Percentiles rank a stretch among this genome's conserved stretches.
These are phyloP conservation scores for Reinhardtius hippoglossoides DNA, from an alignment of 2,113 vertebrate species.

Conservation along the genomic window DNA sequence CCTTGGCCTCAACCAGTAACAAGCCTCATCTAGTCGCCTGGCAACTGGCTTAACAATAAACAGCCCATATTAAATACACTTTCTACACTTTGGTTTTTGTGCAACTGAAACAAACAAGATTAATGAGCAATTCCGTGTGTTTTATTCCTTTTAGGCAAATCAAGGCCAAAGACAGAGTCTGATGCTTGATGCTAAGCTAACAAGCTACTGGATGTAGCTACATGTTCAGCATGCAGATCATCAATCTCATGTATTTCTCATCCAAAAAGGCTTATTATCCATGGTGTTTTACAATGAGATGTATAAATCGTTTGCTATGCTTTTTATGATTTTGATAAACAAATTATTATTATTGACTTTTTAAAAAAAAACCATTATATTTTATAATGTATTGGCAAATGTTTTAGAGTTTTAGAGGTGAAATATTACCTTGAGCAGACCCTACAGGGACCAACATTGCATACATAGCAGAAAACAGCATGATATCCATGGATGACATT, in stretches of 20 bases:
- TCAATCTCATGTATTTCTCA: background rate
- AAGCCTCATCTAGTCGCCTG: background rate
- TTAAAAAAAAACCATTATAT: too few relatives aligned
- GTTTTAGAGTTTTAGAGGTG: background rate
- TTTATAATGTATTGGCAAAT: background rate
- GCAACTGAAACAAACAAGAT: background rate
- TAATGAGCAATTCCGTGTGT: background rate
- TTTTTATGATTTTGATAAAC: too few relatives aligned
- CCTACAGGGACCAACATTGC: too few relatives aligned
- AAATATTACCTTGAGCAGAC: background rate
- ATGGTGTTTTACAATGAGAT: background rate
- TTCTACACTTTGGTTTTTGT: background rate
- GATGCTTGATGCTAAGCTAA: constrained; percentile 11
- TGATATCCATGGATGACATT: background rate
- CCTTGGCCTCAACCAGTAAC: background rate
- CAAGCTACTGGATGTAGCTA: background rate
- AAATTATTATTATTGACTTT: background rate
- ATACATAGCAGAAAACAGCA: background rate
- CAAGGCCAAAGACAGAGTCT: background rate
- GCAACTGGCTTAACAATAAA: background rate
- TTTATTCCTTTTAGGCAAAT: background rate
- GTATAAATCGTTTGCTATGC: too few relatives aligned
- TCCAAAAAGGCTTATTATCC: background rate
- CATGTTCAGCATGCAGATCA: background rate
- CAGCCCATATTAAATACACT: background rate